Conservation (phyloP, 2,888 invertebrate species). For the Drosophila infuscata region DNA sequence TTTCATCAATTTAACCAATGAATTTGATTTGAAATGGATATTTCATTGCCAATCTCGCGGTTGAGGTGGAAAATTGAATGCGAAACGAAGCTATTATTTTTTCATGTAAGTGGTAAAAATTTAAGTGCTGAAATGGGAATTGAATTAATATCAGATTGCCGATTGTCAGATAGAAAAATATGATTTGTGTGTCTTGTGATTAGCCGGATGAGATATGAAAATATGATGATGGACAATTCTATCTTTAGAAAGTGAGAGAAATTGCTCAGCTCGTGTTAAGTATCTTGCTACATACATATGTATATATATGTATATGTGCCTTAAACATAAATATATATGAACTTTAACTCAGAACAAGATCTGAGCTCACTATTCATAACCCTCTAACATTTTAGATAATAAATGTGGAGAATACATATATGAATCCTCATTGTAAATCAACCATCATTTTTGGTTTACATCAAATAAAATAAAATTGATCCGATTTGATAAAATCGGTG, state of each 20-base stretch:
- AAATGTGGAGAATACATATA: not conserved
- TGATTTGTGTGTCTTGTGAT: constrained; percentile 8
- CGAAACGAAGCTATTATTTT: constrained; percentile 7
- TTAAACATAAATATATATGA: not conserved
- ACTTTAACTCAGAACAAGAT: not conserved
- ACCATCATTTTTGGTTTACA: not conserved
- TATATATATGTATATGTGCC: not conserved
- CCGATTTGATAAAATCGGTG: not conserved
- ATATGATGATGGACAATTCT: not conserved
- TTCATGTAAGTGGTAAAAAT: constrained; percentile 3
- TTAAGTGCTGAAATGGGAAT: constrained; percentile 39
- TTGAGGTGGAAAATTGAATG: not conserved
- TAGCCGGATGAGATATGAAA: constrained; percentile 6
- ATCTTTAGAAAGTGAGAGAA: not conserved
- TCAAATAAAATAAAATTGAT: not conserved
- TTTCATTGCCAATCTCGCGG: not conserved
- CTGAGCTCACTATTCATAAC: not conserved
- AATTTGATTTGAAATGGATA: constrained; percentile 13
- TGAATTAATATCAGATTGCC: not conserved
- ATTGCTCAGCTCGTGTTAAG: not conserved
- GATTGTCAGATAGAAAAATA: not conserved
- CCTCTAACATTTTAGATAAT: not conserved
- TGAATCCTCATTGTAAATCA: not conserved
- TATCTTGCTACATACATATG: not conserved
- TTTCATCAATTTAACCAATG: constrained; percentile 50